Base-by-base conservation (phyloP, 2,113 vertebrate genomes). In the Aldabrachelys gigantea region DNA sequence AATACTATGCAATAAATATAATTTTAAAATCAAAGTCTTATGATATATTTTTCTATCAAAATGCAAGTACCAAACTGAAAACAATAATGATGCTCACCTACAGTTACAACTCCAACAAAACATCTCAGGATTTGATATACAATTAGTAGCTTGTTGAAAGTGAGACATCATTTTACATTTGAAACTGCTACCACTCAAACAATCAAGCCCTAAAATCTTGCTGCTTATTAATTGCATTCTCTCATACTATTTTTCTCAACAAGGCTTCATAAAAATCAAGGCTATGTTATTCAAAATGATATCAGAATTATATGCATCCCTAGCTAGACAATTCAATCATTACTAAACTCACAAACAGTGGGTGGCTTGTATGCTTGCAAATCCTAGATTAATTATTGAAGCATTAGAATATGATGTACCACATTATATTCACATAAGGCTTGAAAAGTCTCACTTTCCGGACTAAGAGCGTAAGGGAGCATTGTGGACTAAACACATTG, bases 61-160 rank as follows among this genome's bases (percentile, higher is more conserved):
- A 92, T 85, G 78, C 69, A 97, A 95, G 81, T 89, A 38, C 85
- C 41, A 95, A 96, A 97, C 80, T 93, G 84, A 97, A 97, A 97
- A 97, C 94, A 97, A 93, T 94, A 95, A 97, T 83, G 94, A 97
- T 84, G 35, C 81, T 97, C 92, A 88, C 92, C 81, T 93, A 90
- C 88, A 92, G 85, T 88, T 95, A 94, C 82, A 90, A 80, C 92
- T 96, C 82, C 49, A 97, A 72, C 81, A 95, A 87, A 94, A 92
- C 85, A 96, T 57, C 90, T 93, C 82, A 84, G 92, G 89, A 85
- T 87, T 79, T 97, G 95, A 97, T 98, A 97, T 97, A 97, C 89
- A 96, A 96, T 95, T 97, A 97, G 93, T 38, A 91, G 86, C 96
- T 95, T 96, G 92, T 95, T 95, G 91, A 97, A 97, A 97, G 95